Evolutionary conservation across 1,140 invertebrate genomes (phyloP), one percentile per base, ranked within the genome.

Genomic region (Caenorhabditis inopinata): DNA sequence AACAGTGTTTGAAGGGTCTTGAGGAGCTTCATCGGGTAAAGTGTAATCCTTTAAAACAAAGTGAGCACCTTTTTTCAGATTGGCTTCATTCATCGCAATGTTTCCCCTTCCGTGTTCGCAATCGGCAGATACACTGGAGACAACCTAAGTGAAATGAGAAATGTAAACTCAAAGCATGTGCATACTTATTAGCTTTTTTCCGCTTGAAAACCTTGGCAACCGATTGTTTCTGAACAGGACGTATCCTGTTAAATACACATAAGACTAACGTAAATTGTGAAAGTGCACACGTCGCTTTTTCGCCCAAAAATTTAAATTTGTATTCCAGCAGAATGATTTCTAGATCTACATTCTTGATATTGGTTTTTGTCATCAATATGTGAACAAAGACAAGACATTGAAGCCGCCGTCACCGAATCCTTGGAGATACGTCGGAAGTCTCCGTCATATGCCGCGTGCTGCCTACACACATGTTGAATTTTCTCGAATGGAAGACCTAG

Each of bases 271-370:
- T n/a, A n/a, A n/a, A n/a, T n/a, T n/a, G n/a, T n/a, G n/a, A n/a
- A n/a, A n/a, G n/a, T n/a, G n/a, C n/a, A n/a, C n/a, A n/a, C n/a
- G n/a, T n/a, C n/a, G n/a, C n/a, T n/a, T n/a, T n/a, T n/a, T n/a
- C n/a, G n/a, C n/a, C n/a, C n/a, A n/a, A n/a, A n/a, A 42, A 7
- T 42, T 42, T 14, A 42, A 42, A 42, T 42, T 42, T 14, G 14
- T 7, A 42, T 42, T 42, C 27, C 12, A n/a, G n/a, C n/a, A n/a
- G n/a, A n/a, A n/a, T 32, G 6, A 16, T 35, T 35, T 68, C n/a
- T 29, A 68, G 53, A 79, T 82, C n/a, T 82, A 82, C 73, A 80
- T 82, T 47, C 73, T 82, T 25, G 81, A 82, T 47, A 80, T 82
- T 25, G 81, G 77, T 2, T 82, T 82, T 58, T 77, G 38, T 16